Evolutionary conservation across 2,113 vertebrate genomes (phyloP), one percentile per base, ranked within the genome.

Genomic region (Neotoma lepida): DNA sequence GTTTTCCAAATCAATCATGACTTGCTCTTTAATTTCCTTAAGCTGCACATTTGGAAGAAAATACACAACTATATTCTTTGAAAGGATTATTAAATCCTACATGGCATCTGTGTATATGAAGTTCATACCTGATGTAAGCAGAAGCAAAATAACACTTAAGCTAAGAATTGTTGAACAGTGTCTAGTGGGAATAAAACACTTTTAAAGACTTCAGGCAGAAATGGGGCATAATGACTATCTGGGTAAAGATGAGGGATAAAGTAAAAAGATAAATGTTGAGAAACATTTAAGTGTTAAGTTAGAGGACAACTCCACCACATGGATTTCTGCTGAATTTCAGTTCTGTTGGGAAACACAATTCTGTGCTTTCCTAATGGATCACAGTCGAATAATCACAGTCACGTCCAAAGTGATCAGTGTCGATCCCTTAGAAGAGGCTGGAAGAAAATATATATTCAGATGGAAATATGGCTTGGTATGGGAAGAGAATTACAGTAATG

Each of bases 311-410:
- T 98, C 98, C 98, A 98, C 98, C 98, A 96, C 94, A 98, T 98
- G 98, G 98, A 98, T 97, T 97, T 97, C 89, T 97, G 97, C 74
- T 98, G 98, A 98, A 98, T 98, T 98, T 98, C 98, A 98, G 96
- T 94, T 96, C 39, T 17, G 58, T 93, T 91, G 44, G 95, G 80
- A 86, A 97, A 94, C 15, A 80, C 41, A 81, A 49, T 64, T 84
- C 9, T 81, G 35, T 89, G 56, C 44, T 94, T 44, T 88, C 44
- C 89, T 91, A 88, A 68, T 64, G 3, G n/a, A 68, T 56, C 28
- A 74, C 33, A 33, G 30, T 35, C 54, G 30, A 58, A 68, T 74
- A 41, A 64, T 88, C 56, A 80, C 7, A 89, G 24, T 39, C 68
- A n/a, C 54, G 20, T 89, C 7, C 70, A 96, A 90, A 95, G 49